Conservation (phyloP, 2,888 invertebrate species). For the Epirrhoe alternata region DNA sequence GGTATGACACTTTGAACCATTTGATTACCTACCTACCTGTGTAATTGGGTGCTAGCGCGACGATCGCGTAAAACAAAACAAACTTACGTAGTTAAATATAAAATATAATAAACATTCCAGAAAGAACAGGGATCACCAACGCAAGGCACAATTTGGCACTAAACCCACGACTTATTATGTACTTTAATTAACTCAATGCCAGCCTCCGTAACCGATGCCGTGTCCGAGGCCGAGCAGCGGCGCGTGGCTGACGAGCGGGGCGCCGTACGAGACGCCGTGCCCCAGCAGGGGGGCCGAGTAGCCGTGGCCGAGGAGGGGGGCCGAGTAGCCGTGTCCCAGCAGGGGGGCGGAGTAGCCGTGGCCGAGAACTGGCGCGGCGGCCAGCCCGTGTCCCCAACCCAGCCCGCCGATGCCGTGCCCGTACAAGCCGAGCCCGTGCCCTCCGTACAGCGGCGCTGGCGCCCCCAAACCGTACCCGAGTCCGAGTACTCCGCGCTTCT, state of each 20-base stretch:
- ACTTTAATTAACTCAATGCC: constrained; percentile 55
- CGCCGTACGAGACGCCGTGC: constrained; percentile 43
- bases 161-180: constrained; percentile 39
- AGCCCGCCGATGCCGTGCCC: constrained; percentile 61
- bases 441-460: constrained; percentile 54
- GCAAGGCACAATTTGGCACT: constrained; percentile 65
- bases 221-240: constrained; percentile 63
- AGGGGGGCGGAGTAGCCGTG: constrained; percentile 45
- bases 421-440: constrained; percentile 60
- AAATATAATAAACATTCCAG: constrained; percentile 36
- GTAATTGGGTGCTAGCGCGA: not conserved
- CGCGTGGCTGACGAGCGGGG: constrained; percentile 48
- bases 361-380: constrained; percentile 50
- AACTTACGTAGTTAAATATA: constrained; percentile 25
- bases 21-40: not conserved
- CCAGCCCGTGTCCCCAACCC: constrained; percentile 63
- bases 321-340: constrained; percentile 48
- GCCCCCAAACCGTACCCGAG: constrained; percentile 67
- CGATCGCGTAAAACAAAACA: constrained; percentile 1
- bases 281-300: constrained; percentile 34
- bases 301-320: constrained; percentile 49
- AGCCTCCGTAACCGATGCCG: constrained; percentile 49
- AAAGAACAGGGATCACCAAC: constrained; percentile 45
- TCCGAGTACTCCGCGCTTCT: constrained; percentile 78
- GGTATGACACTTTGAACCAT: constrained; percentile 16